Percentiles rank a stretch among this genome's conserved stretches.
These are phyloP conservation scores for Eupithecia insigniata DNA, from an alignment of 2,888 invertebrate species.

Conservation along the genomic window DNA sequence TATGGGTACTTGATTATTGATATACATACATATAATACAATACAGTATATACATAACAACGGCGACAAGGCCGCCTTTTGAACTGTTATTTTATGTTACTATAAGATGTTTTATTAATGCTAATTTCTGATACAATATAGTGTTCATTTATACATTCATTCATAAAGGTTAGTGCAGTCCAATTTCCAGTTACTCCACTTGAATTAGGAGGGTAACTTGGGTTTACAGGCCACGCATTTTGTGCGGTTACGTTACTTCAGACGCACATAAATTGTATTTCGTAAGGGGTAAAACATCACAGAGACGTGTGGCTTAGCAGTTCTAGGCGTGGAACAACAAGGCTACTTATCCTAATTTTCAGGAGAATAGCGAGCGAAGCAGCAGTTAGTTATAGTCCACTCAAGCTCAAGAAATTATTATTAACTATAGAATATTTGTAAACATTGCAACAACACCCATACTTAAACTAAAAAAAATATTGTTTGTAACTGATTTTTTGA, in stretches of 20 bases:
- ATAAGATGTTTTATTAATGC: too few species aligned
- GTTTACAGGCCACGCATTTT: too few species aligned
- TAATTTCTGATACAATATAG: too few species aligned
- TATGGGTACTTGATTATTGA: too few species aligned
- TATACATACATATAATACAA: too few species aligned
- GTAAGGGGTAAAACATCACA: not conserved
- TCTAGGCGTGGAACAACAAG: not conserved
- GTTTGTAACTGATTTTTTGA: not conserved
- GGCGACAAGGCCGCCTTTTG: too few species aligned
- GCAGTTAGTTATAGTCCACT: not conserved
- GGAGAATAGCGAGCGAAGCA: not conserved
- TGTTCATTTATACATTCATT: too few species aligned
- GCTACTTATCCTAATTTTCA: not conserved
- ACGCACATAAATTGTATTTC: slow-evolving; percentile 3
- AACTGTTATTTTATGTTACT: too few species aligned
- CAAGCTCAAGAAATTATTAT: too few species aligned
- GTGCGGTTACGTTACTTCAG: not conserved
- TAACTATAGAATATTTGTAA: not conserved
- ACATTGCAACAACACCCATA: not conserved
- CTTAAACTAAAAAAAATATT: not conserved
- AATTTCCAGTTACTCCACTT: not conserved
- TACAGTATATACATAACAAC: too few species aligned
- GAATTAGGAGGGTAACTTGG: not conserved
- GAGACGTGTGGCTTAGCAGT: not conserved
- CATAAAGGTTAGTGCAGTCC: not conserved